Evolutionary conservation across 2,113 vertebrate genomes (phyloP).

Genomic region (Leptocoma aspasia): DNA sequence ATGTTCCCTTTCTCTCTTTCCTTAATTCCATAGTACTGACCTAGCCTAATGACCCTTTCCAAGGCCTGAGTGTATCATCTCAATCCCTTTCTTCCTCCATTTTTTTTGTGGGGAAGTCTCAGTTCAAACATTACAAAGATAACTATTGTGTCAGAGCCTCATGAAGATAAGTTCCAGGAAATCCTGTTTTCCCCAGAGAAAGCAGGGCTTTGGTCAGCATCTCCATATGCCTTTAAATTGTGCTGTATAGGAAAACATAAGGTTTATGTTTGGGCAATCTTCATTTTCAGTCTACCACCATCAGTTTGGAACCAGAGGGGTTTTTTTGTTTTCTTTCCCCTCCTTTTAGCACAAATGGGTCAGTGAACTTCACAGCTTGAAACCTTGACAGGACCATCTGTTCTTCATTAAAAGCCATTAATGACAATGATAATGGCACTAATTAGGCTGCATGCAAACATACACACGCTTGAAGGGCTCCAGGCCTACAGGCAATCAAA

Average conservation of each 20-base stretch:
- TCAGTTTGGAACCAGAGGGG: not conserved
- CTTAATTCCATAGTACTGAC: not conserved
- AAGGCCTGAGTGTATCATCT: not conserved
- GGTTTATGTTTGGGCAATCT: not conserved
- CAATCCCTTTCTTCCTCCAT: not conserved
- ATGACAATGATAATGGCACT: conserved; percentile 48
- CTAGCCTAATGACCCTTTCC: not conserved
- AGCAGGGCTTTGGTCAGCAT: not conserved
- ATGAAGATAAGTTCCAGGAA: not conserved
- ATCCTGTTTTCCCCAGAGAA: not conserved
- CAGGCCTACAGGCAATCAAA: conserved; percentile 37
- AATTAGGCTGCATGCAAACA: conserved; percentile 62
- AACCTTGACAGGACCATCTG: conserved; percentile 49
- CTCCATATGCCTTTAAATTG: not conserved
- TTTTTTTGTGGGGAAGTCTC: not conserved
- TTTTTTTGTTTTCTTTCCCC: not conserved
- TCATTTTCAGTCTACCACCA: not conserved
- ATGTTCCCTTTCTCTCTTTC: not conserved
- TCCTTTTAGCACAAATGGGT: conserved; percentile 39
- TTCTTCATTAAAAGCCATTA: conserved; percentile 67
- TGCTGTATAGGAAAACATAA: not conserved
- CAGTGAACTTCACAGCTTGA: conserved; percentile 47
- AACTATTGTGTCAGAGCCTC: not conserved
- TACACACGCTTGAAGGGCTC: conserved; percentile 12
- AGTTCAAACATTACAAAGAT: not conserved